A percentile compares a stretch with the other conserved stretches of the same genome.
Evolutionary conservation across 2,888 invertebrate species (phyloP).

Genomic region (Drosophila gaucha): DNA sequence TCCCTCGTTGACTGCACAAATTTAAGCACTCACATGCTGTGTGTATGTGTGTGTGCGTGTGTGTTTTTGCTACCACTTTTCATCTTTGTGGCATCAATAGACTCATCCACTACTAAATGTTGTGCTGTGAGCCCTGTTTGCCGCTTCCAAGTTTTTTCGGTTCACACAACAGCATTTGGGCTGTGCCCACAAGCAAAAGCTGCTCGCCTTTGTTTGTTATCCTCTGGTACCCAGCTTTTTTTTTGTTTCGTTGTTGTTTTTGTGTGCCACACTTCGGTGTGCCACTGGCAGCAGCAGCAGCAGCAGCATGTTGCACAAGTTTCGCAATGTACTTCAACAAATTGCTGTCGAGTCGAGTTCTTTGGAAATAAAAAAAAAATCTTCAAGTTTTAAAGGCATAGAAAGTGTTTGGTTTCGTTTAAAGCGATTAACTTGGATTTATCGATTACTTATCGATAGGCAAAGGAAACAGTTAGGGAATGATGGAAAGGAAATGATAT

Average conservation of each 20-base stretch:
- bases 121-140: background rate
- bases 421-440: background rate
- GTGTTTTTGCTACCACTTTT: constrained; percentile 13
- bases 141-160: background rate
- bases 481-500: background rate
- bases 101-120: background rate
- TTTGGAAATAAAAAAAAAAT: constrained; percentile 4
- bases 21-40: background rate
- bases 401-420: background rate
- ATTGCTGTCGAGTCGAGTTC: constrained; percentile 9
- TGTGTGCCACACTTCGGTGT: constrained; percentile 18
- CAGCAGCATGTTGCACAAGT: constrained; percentile 16
- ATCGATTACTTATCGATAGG: background rate
- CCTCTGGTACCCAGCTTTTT: background rate
- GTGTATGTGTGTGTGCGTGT: background rate
- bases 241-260: background rate
- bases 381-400: background rate
- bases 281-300: constrained; percentile 19
- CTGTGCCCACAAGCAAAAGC: constrained; percentile 45
- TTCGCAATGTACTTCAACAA: constrained; percentile 14
- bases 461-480: too few relatives aligned
- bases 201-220: constrained; percentile 30
- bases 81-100: constrained; percentile 22
- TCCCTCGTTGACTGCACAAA: constrained; percentile 6
- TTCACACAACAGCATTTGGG: constrained; percentile 61